A percentile compares a stretch with the other conserved stretches of the same genome.
phyloP scores from a whole-genome alignment of 2,797 vertebrate species.

The Spondyliosoma cantharus region DNA sequence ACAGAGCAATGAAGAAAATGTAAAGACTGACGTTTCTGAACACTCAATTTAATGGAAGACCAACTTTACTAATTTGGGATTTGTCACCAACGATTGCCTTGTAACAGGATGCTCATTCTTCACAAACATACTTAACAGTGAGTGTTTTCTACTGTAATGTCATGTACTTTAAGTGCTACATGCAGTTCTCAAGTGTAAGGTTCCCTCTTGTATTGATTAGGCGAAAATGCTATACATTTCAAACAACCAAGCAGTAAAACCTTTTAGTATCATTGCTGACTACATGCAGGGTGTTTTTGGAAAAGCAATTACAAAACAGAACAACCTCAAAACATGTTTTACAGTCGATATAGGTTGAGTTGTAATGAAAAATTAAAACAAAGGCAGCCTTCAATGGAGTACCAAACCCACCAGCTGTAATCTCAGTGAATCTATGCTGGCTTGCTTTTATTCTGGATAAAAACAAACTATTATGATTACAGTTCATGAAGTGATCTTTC shows the following conservation, averaged over 20 bases:
- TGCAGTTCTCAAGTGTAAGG: not conserved
- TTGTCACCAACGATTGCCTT: constrained; percentile 1
- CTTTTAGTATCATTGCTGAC: not conserved
- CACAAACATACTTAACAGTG: constrained; percentile 2
- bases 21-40: constrained; percentile 4
- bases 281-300: not conserved
- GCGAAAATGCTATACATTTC: constrained; percentile 10
- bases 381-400: not conserved
- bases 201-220: not conserved
- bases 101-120: constrained; percentile 15
- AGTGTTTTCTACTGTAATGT: not conserved
- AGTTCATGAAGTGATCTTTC: constrained; percentile 56
- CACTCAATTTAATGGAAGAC: not conserved
- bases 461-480: constrained; percentile 53
- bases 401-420: constrained; percentile 23
- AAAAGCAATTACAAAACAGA: constrained; percentile 3
- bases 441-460: constrained; percentile 35
- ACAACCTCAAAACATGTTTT: not conserved
- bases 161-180: not conserved
- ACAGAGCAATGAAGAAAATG: constrained; percentile 9
- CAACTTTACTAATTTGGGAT: constrained; percentile 5
- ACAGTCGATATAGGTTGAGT: not conserved
- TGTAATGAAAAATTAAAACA: not conserved
- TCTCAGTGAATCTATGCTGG: constrained; percentile 15
- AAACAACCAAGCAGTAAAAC: constrained; percentile 7